Percentiles rank a stretch among this genome's conserved stretches.
Conservation (phyloP, 2,797 vertebrate species). For the Vipera latastei region DNA sequence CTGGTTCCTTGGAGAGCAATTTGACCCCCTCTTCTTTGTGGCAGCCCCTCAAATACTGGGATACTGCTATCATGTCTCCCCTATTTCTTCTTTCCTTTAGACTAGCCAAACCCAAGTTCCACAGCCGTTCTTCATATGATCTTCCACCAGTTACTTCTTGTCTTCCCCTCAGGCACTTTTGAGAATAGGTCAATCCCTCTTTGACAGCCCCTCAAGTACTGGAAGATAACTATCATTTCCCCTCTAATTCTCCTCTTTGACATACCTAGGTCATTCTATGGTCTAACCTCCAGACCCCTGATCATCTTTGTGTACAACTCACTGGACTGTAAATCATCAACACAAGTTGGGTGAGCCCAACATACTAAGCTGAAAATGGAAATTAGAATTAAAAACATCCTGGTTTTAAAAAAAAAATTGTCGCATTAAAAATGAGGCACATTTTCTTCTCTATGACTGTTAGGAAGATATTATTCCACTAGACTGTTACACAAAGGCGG, state of each 20-base stretch:
- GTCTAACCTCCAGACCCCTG: not conserved
- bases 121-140: too few species aligned
- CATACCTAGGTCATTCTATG: not conserved
- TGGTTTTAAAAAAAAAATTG: not conserved
- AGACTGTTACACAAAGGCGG: constrained; percentile 34
- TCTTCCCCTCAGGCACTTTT: not conserved
- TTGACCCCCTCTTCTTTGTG: too few species aligned
- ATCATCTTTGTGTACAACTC: not conserved
- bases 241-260: not conserved
- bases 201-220: too few species aligned
- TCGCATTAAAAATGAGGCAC: not conserved
- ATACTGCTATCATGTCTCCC: too few species aligned
- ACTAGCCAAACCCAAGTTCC: too few species aligned
- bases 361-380: not conserved
- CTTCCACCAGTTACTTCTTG: not conserved
- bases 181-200: not conserved
- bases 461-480: constrained; percentile 36
- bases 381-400: not conserved
- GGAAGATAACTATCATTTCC: too few species aligned
- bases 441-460: constrained; percentile 43
- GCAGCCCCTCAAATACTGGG: too few species aligned
- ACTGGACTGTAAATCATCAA: not conserved
- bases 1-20: too few species aligned
- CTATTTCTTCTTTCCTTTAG: too few species aligned
- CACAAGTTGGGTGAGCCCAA: not conserved